These are phyloP conservation scores for Helicoverpa armigera DNA, from an alignment of 1,140 invertebrate species.

Conservation along the genomic window DNA sequence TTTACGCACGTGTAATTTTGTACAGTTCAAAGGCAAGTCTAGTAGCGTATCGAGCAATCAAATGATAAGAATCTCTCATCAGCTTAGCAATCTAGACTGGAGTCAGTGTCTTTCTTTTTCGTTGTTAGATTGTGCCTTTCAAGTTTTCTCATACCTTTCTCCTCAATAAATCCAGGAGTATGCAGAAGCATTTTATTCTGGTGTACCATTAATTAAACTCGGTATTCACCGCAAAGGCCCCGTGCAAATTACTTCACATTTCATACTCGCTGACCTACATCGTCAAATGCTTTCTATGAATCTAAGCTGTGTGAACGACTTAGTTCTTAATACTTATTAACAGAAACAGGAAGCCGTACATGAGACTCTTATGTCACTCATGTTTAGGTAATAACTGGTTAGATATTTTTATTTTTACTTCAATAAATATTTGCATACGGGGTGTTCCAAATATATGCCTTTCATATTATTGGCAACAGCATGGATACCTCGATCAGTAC, in stretches of 20 bases:
- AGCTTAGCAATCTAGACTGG: background rate
- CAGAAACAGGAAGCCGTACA: background rate
- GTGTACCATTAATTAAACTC: conserved; percentile 24
- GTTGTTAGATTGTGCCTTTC: background rate
- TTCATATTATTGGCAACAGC: too few species aligned
- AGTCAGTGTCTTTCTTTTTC: background rate
- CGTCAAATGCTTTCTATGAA: background rate
- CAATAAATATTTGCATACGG: too few species aligned
- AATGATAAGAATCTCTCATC: too few species aligned
- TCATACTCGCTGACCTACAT: conserved; percentile 6
- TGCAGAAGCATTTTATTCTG: conserved; percentile 14
- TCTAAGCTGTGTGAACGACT: background rate
- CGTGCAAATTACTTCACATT: conserved; percentile 15
- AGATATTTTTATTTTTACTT: background rate
- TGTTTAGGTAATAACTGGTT: background rate
- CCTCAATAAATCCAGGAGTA: background rate
- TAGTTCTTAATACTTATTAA: background rate
- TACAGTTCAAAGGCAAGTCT: too few species aligned
- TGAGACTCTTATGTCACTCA: background rate
- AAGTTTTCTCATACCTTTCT: background rate
- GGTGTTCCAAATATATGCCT: too few species aligned
- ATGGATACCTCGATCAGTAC: too few species aligned
- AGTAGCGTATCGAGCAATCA: too few species aligned
- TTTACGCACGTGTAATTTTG: too few species aligned
- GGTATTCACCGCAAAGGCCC: background rate